Conservation (phyloP, 2,797 vertebrate genomes). For the Sebastes trivittatus region DNA sequence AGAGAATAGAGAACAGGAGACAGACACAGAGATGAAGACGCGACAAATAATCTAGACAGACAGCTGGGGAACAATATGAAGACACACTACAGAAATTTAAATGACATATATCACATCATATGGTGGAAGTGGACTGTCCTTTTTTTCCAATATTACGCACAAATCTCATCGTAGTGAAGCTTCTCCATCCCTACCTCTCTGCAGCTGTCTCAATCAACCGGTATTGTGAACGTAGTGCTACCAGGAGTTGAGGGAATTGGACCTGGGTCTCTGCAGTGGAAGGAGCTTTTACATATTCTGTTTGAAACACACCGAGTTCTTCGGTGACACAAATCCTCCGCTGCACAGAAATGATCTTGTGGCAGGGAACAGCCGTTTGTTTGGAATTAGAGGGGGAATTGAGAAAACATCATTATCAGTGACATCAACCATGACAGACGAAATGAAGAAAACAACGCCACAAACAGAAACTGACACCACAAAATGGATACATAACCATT, state of each 20-base stretch:
- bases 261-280: neutral
- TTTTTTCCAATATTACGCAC: neutral
- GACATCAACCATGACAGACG: neutral
- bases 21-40: neutral
- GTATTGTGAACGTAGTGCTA: neutral
- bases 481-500: neutral
- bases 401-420: neutral
- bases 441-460: neutral
- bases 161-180: neutral
- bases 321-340: neutral
- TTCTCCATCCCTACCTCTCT: neutral
- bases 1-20: neutral
- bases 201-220: neutral
- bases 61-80: neutral
- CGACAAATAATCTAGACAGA: neutral
- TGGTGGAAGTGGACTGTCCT: neutral
- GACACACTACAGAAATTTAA: neutral
- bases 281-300: neutral
- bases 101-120: neutral
- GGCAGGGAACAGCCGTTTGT: neutral
- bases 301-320: neutral
- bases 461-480: neutral
- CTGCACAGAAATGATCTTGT: neutral
- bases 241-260: neutral
- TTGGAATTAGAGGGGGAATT: neutral